Conservation (phyloP, 2,888 invertebrate genomes). For the Gandaritis pyraliata region DNA sequence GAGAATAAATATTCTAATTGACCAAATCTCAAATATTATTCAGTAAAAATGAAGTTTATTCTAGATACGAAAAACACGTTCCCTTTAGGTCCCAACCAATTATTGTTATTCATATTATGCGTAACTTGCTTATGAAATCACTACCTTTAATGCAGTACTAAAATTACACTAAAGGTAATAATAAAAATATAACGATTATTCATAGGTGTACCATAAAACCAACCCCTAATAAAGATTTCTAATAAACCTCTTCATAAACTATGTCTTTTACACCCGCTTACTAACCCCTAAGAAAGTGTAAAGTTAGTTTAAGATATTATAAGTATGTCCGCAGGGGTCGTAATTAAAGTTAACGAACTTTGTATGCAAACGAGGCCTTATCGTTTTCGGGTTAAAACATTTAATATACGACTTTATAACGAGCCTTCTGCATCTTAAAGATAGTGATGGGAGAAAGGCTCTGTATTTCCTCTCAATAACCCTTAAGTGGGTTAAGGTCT, state of each 20-base stretch:
- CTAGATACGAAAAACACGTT: too few relatives aligned
- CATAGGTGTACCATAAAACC: slow-evolving; percentile 1
- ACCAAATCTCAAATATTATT: too few relatives aligned
- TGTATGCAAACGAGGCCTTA: slow-evolving; percentile 66
- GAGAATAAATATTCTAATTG: too few relatives aligned
- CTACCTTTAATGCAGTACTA: too few relatives aligned
- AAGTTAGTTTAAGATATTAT: slow-evolving; percentile 51
- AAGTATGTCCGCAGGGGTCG: slow-evolving; percentile 56
- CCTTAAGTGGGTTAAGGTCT: too few relatives aligned
- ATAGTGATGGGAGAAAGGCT: slow-evolving; percentile 44
- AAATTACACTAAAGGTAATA: too few relatives aligned
- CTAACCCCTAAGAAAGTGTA: slow-evolving; percentile 33
- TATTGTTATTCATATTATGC: too few relatives aligned
- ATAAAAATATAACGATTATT: too few relatives aligned
- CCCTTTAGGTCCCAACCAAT: too few relatives aligned
- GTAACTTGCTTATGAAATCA: too few relatives aligned
- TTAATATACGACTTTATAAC: slow-evolving; percentile 63
- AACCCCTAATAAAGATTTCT: slow-evolving; percentile 23
- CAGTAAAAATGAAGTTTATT: too few relatives aligned
- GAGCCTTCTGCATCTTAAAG: slow-evolving; percentile 49
- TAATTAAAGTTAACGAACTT: slow-evolving; percentile 70
- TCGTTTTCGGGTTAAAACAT: slow-evolving; percentile 68
- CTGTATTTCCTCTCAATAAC: background rate
- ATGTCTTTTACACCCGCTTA: slow-evolving; percentile 27
- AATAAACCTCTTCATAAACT: slow-evolving; percentile 27